phyloP scores from a whole-genome alignment of 2,888 invertebrate genomes.

The Calliphora vomitoria region DNA sequence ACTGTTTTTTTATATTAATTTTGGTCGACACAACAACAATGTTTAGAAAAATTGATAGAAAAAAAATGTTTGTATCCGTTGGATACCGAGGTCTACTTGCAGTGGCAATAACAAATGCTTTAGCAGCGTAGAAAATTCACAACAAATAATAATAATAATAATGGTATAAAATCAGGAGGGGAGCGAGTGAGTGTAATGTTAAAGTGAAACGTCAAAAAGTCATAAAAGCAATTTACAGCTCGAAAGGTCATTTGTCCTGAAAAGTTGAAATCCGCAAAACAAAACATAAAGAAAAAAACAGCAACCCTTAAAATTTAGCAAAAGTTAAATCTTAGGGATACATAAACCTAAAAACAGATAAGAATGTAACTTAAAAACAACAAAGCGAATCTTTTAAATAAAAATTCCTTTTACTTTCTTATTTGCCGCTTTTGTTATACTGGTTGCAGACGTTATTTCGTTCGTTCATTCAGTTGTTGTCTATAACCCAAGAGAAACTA shows the following conservation, averaged over 20 bases:
- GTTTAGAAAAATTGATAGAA: not conserved
- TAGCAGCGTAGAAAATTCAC: slow-evolving; percentile 26
- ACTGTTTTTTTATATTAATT: slow-evolving; percentile 26
- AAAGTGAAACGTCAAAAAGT: slow-evolving; percentile 69
- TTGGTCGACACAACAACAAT: slow-evolving; percentile 5
- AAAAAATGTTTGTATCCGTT: slow-evolving; percentile 59
- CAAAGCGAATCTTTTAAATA: not conserved
- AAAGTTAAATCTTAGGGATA: slow-evolving; percentile 5
- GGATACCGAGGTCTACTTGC: slow-evolving; percentile 63
- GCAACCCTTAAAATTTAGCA: slow-evolving; percentile 63
- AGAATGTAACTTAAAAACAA: not conserved
- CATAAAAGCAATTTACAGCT: slow-evolving; percentile 55
- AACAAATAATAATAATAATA: slow-evolving; percentile 18
- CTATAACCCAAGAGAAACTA: not conserved
- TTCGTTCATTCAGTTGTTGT: not conserved
- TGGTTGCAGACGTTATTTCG: not conserved
- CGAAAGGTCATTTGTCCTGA: slow-evolving; percentile 69
- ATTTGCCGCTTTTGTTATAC: not conserved
- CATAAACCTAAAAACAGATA: slow-evolving; percentile 2
- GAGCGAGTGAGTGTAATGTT: slow-evolving; percentile 7
- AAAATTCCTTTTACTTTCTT: slow-evolving; percentile 19
- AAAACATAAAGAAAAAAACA: not conserved
- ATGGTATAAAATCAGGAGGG: slow-evolving; percentile 36
- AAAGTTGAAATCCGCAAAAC: slow-evolving; percentile 11
- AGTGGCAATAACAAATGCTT: slow-evolving; percentile 61